Evolutionary conservation across 2,797 vertebrate species (phyloP).

Genomic region (Mus minutoides): DNA sequence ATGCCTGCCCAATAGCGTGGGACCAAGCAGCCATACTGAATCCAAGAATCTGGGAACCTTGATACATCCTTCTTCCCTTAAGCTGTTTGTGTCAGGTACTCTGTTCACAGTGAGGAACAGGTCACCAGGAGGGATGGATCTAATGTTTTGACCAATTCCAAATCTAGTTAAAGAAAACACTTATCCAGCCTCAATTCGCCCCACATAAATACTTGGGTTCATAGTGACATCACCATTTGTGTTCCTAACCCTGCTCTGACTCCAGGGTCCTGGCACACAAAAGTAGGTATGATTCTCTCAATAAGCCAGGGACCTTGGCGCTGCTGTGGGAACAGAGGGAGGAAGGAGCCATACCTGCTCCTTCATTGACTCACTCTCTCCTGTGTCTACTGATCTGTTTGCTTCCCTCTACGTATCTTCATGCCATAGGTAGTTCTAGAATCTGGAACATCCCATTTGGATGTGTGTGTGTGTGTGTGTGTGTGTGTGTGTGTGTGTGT

Average conservation of each 20-base stretch:
- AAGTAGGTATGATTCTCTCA: neutral
- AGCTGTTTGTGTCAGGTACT: neutral
- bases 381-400: neutral
- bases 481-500: neutral
- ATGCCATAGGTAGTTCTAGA: neutral
- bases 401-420: neutral
- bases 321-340: neutral
- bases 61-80: neutral
- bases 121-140: neutral
- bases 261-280: neutral
- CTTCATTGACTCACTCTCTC: neutral
- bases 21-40: neutral
- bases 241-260: neutral
- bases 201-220: neutral
- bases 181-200: neutral
- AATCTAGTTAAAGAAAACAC: neutral
- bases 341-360: neutral
- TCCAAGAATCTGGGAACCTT: neutral
- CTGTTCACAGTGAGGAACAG: neutral
- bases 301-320: neutral
- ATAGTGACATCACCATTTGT: neutral
- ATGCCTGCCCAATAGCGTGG: neutral
- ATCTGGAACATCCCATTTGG: neutral
- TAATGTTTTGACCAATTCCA: neutral
- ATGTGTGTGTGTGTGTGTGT: neutral